Evolutionary conservation across 2,797 vertebrate species (phyloP).

Genomic region (Periparus ater): DNA sequence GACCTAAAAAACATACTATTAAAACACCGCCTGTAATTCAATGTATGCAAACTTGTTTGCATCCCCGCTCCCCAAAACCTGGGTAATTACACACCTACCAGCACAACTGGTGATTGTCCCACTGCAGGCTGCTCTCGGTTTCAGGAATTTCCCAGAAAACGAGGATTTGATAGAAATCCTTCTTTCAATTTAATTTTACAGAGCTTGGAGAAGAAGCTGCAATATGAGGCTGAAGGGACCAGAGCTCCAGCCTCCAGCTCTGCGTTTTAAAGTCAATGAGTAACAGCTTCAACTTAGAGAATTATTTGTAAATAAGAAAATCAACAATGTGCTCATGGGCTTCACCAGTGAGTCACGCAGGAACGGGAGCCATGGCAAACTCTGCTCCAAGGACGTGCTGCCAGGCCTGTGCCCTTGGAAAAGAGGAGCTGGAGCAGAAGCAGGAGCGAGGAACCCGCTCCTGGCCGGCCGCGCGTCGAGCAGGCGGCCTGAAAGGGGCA

Average conservation of each 20-base stretch:
- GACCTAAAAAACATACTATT: slow-evolving; percentile 45
- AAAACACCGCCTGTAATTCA: slow-evolving; percentile 52
- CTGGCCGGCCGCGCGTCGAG: neutral
- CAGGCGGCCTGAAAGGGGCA: neutral
- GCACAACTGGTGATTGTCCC: neutral
- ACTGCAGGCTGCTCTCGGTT: neutral
- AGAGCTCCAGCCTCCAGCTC: neutral
- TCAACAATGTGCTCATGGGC: neutral
- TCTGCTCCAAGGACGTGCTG: neutral
- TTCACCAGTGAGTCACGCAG: neutral
- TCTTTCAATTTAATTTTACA: neutral
- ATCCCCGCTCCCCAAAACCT: slow-evolving; percentile 17
- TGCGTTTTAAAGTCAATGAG: neutral
- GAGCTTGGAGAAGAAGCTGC: neutral
- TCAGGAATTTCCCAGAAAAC: neutral
- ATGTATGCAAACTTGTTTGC: slow-evolving; percentile 49
- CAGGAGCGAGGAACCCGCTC: neutral
- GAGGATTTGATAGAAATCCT: neutral
- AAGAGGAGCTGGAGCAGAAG: neutral
- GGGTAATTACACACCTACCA: slow-evolving; percentile 25
- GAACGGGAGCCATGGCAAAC: neutral
- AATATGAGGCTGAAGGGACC: neutral
- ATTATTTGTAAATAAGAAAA: neutral
- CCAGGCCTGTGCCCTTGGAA: neutral
- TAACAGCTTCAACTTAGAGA: neutral